Evolutionary conservation across 1,140 invertebrate species (phyloP).

Genomic region (Coenobita brevimanus): DNA sequence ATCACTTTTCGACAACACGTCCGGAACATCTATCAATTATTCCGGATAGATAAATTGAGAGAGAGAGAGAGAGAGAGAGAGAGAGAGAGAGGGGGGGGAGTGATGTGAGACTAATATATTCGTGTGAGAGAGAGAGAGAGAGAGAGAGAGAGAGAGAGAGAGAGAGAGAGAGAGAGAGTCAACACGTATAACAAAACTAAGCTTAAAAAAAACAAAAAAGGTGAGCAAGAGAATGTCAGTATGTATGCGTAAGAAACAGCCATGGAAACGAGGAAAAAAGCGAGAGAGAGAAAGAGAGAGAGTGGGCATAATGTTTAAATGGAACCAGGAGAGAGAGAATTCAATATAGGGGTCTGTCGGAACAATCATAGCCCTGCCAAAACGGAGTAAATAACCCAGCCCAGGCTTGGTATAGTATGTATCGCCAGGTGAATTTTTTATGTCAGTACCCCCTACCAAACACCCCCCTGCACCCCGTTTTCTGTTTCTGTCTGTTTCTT

Average conservation of each 20-base stretch:
- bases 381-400: slow-evolving; percentile 35
- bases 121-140: neutral
- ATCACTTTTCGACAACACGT: slow-evolving; percentile 40
- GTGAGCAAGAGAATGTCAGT: neutral
- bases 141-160: neutral
- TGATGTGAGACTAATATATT: too few relatives aligned
- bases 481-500: too few relatives aligned
- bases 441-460: slow-evolving; percentile 1
- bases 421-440: slow-evolving; percentile 39
- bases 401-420: slow-evolving; percentile 5
- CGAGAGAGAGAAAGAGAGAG: neutral
- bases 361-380: slow-evolving; percentile 52
- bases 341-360: slow-evolving; percentile 44
- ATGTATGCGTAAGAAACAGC: too few relatives aligned
- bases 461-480: too few relatives aligned
- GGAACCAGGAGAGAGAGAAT: slow-evolving; percentile 20
- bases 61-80: slow-evolving; percentile 9
- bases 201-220: neutral
- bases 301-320: slow-evolving; percentile 24
- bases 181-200: neutral
- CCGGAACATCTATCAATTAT: slow-evolving; percentile 55
- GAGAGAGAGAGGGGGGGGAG: neutral
- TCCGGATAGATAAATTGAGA: slow-evolving; percentile 8
- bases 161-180: slow-evolving; percentile 5
- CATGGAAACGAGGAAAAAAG: neutral